Evolutionary conservation across 2,113 vertebrate genomes (phyloP), one percentile per base, ranked within the genome.

Genomic region (Nerophis ophidion): DNA sequence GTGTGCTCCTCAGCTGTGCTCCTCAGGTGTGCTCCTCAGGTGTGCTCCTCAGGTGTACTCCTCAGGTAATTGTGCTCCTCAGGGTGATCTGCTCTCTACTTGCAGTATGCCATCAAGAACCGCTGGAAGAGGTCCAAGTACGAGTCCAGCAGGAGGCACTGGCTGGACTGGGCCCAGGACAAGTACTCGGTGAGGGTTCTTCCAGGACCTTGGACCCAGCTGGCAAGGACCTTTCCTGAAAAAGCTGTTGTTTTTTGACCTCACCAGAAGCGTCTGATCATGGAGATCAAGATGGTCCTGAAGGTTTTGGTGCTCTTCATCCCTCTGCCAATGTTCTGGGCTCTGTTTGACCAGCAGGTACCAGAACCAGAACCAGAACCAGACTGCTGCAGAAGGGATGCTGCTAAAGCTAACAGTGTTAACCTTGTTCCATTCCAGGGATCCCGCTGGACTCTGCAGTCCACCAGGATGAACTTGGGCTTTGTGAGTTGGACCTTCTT

Each of bases 291-390:
- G 81, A 95, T 95, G 89, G 91, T 99, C 65, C 90, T 93, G 8
- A 87, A 93, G 1, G 89, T 99, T 10, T 83, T 98, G 63, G 85
- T 97, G 69, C 94, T 99, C 35, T 99, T 93, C 75, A 91, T 98
- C 64, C 95, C 97, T 0, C 82, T 99, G 61, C 97, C 97, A 9
- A 96, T 98, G 95, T 99, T 98, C 88, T 99, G 97, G 97, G 96
- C 96, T 71, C 92, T 98, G 71, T 94, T 98, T 76, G 97, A 99
- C 80, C 97, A 98, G 81, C 95, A 98, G 95, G 97, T 61, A 11
- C 19, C 34, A 4, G 10, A 42, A 56, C 5, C 54, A 5, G n/a
- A 44, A 10, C 15, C 15, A 26, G 48, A 26, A 15, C 15, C 0
- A 5, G 1, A 4, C 4, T 6, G 4, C 15, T 14, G 52, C 13